Base-by-base conservation (phyloP, 2,888 invertebrate species). In the Embidobia sp. region DNA sequence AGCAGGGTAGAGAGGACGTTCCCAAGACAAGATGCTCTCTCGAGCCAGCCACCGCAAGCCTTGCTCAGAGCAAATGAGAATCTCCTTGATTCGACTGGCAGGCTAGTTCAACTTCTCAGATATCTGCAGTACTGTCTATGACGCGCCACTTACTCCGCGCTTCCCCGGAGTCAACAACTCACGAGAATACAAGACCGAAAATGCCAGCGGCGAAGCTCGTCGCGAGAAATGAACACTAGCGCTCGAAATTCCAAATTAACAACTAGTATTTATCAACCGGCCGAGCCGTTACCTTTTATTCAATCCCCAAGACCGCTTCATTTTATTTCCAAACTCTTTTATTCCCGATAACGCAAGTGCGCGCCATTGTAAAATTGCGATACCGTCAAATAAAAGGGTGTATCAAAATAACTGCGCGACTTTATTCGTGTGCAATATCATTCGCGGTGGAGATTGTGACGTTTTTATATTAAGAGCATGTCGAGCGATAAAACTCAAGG, bases 111-210 rank as follows among this genome's bases (percentile, higher is more conserved):
- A 55, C 35, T 66, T 35, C 35, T 44, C 53, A 46, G 31, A 46
- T 46, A 55, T 55, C 46, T 46, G 42, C 46, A 29, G 26, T 11
- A 53, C 64, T 42, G 64, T 64, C 66, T 64, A 51, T 42, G 64
- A 51, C 37, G 64, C 42, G 29, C 44, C 59, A 44, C 31, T 29
- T 44, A 18, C 26, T 22, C 19, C 64, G 19, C 40, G 11, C 11
- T 37, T 15, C 26, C 44, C 35, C 27, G n/a, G 35, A 53, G 44
- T 53, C 16, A 66, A 49, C 42, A 18, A 13, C 57, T 57, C 31
- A 15, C 10, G 44, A 42, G 42, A 31, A 44, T 44, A 44, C 27
- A 55, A 55, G 29, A 29, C 16, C 22, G 40, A 16, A 40, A 55
- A 40, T 10, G 16, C 55, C 40, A 8, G 11, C 27, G 40, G 55